Conservation (phyloP, 2,888 invertebrate species). For the Lepidonotus clava region DNA sequence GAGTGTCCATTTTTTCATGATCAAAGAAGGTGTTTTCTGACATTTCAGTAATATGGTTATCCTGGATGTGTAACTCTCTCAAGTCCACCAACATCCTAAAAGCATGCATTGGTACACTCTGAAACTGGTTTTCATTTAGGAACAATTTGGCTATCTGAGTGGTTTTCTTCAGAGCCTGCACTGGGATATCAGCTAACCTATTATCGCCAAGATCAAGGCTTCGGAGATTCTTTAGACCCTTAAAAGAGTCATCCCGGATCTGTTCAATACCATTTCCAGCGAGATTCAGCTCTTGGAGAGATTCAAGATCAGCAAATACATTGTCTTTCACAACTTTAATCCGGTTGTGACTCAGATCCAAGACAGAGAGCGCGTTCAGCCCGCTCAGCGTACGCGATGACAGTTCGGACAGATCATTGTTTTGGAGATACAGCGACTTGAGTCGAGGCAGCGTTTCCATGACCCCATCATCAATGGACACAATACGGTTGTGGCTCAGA, state of each 20-base stretch:
- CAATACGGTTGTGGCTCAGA: slow-evolving; percentile 56
- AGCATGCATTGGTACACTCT: neutral
- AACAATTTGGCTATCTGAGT: neutral
- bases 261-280: slow-evolving; percentile 51
- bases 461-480: slow-evolving; percentile 50
- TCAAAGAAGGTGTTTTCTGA: slow-evolving; percentile 51
- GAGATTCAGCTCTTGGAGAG: slow-evolving; percentile 55
- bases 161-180: slow-evolving; percentile 1
- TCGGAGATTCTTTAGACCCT: slow-evolving; percentile 40
- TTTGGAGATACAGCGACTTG: slow-evolving; percentile 48
- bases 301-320: slow-evolving; percentile 55
- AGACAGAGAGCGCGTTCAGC: slow-evolving; percentile 11
- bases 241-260: slow-evolving; percentile 50
- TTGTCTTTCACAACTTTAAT: slow-evolving; percentile 34
- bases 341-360: slow-evolving; percentile 57
- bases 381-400: slow-evolving; percentile 41
- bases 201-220: slow-evolving; percentile 55
- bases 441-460: slow-evolving; percentile 49
- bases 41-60: slow-evolving; percentile 43
- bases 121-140: slow-evolving; percentile 33
- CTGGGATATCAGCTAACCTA: slow-evolving; percentile 38
- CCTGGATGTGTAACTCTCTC: slow-evolving; percentile 44
- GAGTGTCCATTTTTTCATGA: neutral
- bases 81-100: slow-evolving; percentile 47
- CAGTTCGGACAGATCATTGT: slow-evolving; percentile 54